Evolutionary conservation across 1,140 invertebrate genomes (phyloP), one percentile per base, ranked within the genome.

Genomic region (Mya arenaria): DNA sequence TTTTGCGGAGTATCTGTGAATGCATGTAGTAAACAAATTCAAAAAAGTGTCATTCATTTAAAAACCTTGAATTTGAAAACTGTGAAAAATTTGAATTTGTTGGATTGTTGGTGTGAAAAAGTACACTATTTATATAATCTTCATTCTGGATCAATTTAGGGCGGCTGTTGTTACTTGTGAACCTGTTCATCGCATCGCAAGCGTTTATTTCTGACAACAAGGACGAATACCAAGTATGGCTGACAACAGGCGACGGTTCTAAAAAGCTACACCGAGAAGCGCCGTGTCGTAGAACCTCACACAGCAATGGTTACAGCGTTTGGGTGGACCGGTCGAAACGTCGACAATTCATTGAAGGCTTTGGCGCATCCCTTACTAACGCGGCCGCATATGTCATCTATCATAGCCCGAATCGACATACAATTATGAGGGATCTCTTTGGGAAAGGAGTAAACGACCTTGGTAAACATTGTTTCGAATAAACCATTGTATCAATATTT

Each of bases 361-460:
- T 87, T 72, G 86, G 86, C 25, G 86, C 84, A 0, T 77, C 86
- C 0, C 17, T 87, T 25, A 84, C 86, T 19, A 85, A 84, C 39
- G 83, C 86, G 5, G 81, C 86, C 23, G 86, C 86, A 30, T 87
- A 82, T 44, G 84, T 83, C 32, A 82, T 87, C 4, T 85, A 75
- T 60, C 68, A 85, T 23, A 87, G 86, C 62, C 82, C 79, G 30
- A 52, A 69, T 41, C 55, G 82, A 32, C 73, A 85, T 39, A 44
- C 82, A 68, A 87, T 85, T 10, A 78, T 87, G 79, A 56, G 41
- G 5, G 60, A 84, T n/a, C 65, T 87, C 8, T 87, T 87, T 62
- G 79, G 84, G 13, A 30, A 30, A 15, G 75, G 75, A 58, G 13
- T 48, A 8, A 32, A 48, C 17, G 63, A 52, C 15, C 48, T 79